Conservation (phyloP, 2,113 vertebrate species). For the Tenrec ecaudatus region DNA sequence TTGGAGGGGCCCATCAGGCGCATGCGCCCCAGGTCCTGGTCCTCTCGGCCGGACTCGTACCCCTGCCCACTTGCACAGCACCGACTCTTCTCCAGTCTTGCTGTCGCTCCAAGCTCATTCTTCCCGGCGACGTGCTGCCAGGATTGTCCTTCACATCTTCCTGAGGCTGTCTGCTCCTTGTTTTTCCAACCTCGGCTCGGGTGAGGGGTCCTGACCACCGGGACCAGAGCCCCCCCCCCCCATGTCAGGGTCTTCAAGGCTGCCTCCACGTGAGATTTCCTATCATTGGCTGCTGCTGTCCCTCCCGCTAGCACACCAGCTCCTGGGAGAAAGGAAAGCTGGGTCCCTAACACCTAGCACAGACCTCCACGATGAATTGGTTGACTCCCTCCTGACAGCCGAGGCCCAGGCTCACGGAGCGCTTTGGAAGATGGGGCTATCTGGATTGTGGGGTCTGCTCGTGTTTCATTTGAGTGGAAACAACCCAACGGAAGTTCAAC, state of each 20-base stretch:
- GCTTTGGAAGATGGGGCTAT: neutral
- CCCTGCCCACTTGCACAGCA: neutral
- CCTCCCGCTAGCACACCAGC: neutral
- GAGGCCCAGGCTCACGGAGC: too few relatives aligned
- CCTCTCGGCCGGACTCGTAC: neutral
- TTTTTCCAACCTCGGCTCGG: neutral
- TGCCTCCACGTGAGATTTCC: neutral
- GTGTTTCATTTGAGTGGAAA: conserved; percentile 13
- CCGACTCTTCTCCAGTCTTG: neutral
- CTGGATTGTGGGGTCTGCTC: neutral
- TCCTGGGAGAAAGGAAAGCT: neutral
- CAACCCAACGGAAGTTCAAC: too few relatives aligned
- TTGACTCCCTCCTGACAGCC: neutral
- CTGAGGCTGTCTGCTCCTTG: neutral
- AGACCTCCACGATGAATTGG: neutral
- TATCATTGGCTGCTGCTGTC: neutral
- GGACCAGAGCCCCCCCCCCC: neutral
- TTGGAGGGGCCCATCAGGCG: neutral
- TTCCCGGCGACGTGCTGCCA: neutral
- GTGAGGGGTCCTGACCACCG: neutral
- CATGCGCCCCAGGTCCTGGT: neutral
- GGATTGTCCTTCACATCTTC: neutral
- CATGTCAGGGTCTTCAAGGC: neutral
- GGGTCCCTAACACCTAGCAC: neutral
- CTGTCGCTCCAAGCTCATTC: neutral